Evolutionary conservation across 2,888 invertebrate species (phyloP).

Genomic region (Dryobota labecula): DNA sequence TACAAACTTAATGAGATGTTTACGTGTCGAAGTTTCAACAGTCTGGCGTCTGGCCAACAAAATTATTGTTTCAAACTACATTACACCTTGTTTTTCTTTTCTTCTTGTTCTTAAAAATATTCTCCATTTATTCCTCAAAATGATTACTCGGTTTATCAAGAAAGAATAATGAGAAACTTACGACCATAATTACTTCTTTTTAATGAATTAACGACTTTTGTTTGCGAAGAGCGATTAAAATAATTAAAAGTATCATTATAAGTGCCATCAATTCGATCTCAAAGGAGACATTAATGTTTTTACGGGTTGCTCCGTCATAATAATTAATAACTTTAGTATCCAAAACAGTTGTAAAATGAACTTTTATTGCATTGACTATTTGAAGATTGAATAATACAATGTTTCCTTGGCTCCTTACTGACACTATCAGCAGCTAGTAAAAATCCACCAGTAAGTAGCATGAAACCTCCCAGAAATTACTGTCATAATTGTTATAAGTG

Average conservation of each 20-base stretch:
- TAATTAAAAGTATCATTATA: constrained; percentile 90
- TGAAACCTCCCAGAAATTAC: neutral
- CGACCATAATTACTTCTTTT: constrained; percentile 83
- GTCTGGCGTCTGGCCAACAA: constrained; percentile 64
- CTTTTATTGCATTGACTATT: constrained; percentile 50
- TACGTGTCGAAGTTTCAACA: constrained; percentile 55
- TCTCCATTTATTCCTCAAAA: constrained; percentile 30
- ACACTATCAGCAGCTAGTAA: neutral
- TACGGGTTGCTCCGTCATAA: constrained; percentile 79
- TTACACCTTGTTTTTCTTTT: constrained; percentile 36
- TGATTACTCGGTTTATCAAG: constrained; percentile 60
- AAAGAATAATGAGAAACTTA: constrained; percentile 68
- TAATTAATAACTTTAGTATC: constrained; percentile 82
- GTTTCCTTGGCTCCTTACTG: no score
- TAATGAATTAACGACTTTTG: constrained; percentile 89
- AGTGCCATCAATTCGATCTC: constrained; percentile 88
- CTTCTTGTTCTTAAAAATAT: constrained; percentile 25
- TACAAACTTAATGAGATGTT: constrained; percentile 58
- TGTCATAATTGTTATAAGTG: neutral
- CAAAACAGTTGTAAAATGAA: constrained; percentile 75
- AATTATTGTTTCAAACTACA: constrained; percentile 45
- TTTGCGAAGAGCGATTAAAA: constrained; percentile 87
- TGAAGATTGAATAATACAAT: constrained; percentile 32
- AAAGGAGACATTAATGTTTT: constrained; percentile 87
- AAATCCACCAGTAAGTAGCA: neutral